Base-by-base conservation (phyloP, 2,888 invertebrate species). In the Drosophila eohydei region DNA sequence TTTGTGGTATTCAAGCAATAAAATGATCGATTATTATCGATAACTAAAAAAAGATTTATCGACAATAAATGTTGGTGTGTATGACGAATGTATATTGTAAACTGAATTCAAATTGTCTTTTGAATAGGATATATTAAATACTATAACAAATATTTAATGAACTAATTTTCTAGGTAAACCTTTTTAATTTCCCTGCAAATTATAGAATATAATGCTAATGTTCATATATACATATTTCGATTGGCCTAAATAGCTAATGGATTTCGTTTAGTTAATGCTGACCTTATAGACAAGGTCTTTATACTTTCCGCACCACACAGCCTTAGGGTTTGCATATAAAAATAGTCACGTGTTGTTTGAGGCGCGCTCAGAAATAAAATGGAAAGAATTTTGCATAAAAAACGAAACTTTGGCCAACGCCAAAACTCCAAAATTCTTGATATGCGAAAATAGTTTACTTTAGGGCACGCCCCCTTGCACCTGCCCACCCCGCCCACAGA, bases 341-440 rank as follows among this genome's bases (percentile, higher is more conserved):
- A 70, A 70, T 62, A 52, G 55, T 69, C 57, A 26, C 30, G 34
- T 71, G 61, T 38, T 36, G 61, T 69, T 55, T 52, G 46, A 54
- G 28, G 52, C 44, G 30, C 67, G 34, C 71, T 78, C 64, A 57
- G n/a, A 52, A 50, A 41, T 54, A 64, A 52, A 43, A 7, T 16
- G 5, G 9, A 32, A 48, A 12, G 16, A 41, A 44, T 83, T 30
- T 63, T 63, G 36, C 66, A 58, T 48, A 69, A 80, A 82, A 80
- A 75, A 75, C 79, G 75, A 83, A 89, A 87, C 82, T 83, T 83
- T 69, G 70, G 63, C 66, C 72, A 70, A 88, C 74, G 38, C 43
- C 41, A 58, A 71, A 65, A 59, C 85, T 81, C 54, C 63, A 71
- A 69, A 87, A 58, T 74, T 70, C 71, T 68, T 72, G 71, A 71